phyloP scores from a whole-genome alignment of 35 echinoderm and acorn worm genomes.

The Hemicentrotus pulcherrimus region DNA sequence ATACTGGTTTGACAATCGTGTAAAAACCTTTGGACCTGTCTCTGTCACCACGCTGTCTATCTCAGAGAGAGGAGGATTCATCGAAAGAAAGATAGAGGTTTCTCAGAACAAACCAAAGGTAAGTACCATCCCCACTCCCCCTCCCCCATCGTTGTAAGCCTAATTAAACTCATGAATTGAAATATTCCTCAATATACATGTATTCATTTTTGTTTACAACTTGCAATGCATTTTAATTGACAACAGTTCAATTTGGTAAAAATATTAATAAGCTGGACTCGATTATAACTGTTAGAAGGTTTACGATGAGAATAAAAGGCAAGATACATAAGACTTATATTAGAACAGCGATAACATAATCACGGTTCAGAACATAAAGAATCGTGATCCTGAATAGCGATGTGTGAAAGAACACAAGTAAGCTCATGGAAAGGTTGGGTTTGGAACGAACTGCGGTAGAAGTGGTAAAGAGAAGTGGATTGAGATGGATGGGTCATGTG shows the following conservation, averaged over 20 bases:
- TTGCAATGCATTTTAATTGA: background rate
- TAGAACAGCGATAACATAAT: no score
- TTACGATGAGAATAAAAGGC: background rate
- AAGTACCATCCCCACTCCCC: background rate
- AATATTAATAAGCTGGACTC: background rate
- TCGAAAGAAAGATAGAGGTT: background rate
- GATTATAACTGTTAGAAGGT: background rate
- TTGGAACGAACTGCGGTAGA: no score
- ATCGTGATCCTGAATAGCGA: no score
- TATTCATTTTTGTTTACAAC: background rate
- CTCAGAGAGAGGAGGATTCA: background rate
- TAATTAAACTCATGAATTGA: background rate
- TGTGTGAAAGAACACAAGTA: no score
- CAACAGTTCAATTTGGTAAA: no score
- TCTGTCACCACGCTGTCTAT: conserved; percentile 12
- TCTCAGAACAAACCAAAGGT: background rate
- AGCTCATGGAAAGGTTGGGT: no score
- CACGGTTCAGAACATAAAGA: no score
- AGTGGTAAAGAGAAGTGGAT: no score
- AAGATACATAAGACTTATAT: no score
- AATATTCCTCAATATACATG: background rate
- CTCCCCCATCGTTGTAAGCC: background rate
- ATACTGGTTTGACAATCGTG: conserved; percentile 48
- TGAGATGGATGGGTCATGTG: no score
- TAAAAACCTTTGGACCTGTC: conserved; percentile 19